These are phyloP conservation scores for Hyperoodon ampullatus DNA, from an alignment of 2,113 vertebrate species.

Conservation along the genomic window DNA sequence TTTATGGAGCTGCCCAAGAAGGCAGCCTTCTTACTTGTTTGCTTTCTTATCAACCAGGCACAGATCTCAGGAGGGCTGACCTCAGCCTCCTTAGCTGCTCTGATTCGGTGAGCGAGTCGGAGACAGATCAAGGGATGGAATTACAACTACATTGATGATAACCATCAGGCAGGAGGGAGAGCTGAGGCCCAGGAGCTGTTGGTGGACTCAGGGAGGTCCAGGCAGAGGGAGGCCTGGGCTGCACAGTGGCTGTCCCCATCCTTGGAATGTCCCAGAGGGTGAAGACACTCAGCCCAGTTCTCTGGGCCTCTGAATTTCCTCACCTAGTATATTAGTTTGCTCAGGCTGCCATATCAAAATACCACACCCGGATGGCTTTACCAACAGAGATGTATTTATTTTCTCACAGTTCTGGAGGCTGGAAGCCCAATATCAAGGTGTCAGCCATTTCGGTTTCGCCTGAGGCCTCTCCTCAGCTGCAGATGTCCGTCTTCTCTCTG, in stretches of 20 bases:
- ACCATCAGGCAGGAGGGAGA: neutral
- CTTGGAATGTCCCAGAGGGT: neutral
- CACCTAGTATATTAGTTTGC: neutral
- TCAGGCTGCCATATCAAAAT: neutral
- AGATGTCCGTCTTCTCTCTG: neutral
- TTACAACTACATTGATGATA: neutral
- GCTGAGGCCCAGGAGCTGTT: rapidly evolving
- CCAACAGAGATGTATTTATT: too few species aligned
- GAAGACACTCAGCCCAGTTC: neutral
- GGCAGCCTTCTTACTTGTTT: neutral
- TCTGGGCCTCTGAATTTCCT: neutral
- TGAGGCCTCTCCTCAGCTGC: neutral
- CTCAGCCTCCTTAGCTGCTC: neutral
- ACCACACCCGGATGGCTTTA: neutral
- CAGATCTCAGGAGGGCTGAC: neutral
- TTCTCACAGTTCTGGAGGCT: neutral
- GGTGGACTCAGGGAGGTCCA: too few species aligned
- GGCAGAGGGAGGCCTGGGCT: rapidly evolving
- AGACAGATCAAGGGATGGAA: neutral
- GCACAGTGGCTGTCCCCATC: neutral
- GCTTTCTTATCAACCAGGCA: neutral
- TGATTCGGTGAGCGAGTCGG: neutral
- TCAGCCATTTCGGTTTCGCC: neutral
- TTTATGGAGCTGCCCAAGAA: neutral
- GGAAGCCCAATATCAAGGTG: neutral